A percentile compares a stretch with the other conserved stretches of the same genome.
phyloP scores from a whole-genome alignment of 2,888 invertebrate genomes.

The Catocala nupta region DNA sequence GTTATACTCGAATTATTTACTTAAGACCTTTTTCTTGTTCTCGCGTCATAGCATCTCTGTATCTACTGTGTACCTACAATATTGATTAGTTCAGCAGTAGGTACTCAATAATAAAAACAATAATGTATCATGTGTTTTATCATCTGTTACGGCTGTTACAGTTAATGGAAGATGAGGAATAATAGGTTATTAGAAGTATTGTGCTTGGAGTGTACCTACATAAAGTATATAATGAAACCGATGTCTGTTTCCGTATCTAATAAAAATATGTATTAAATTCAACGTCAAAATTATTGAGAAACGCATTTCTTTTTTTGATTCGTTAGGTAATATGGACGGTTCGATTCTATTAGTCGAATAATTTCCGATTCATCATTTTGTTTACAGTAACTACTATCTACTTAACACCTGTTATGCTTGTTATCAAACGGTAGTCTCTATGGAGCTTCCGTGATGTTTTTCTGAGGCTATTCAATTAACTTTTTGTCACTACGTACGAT shows the following conservation, averaged over 20 bases:
- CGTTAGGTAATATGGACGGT: neutral
- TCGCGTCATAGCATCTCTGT: too few relatives aligned
- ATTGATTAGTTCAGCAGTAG: neutral
- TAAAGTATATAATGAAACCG: too few relatives aligned
- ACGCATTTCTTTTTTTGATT: too few relatives aligned
- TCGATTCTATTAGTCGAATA: slow-evolving; percentile 18
- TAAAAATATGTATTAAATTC: too few relatives aligned
- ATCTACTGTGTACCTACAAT: too few relatives aligned
- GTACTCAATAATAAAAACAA: neutral
- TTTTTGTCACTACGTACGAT: slow-evolving; percentile 38
- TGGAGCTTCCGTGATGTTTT: slow-evolving; percentile 47
- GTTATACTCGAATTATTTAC: too few relatives aligned
- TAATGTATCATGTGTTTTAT: neutral
- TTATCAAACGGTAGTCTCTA: slow-evolving; percentile 46
- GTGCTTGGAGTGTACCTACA: too few relatives aligned
- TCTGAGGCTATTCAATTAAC: slow-evolving; percentile 43
- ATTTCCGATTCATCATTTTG: slow-evolving; percentile 27
- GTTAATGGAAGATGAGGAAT: slow-evolving; percentile 3
- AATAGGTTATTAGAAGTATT: slow-evolving; percentile 1
- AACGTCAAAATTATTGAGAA: too few relatives aligned
- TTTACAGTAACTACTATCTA: slow-evolving; percentile 15
- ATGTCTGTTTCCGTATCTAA: too few relatives aligned
- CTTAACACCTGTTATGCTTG: slow-evolving; percentile 37
- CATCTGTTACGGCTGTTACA: neutral
- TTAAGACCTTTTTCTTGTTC: too few relatives aligned